Base-by-base conservation (phyloP, 2,113 vertebrate genomes). In the Pyxicephalus adspersus region DNA sequence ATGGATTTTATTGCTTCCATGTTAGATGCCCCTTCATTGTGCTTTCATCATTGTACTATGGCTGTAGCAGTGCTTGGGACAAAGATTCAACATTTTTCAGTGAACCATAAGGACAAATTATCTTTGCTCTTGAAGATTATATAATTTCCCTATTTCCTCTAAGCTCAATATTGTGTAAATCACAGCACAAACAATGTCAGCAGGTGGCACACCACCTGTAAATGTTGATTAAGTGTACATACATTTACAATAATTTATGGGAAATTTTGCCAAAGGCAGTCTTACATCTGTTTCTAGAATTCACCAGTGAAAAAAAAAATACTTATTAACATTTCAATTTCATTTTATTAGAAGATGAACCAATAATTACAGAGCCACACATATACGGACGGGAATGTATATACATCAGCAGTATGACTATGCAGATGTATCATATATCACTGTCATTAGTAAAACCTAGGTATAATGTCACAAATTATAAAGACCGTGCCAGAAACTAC, bases 151-250 rank as follows among this genome's bases (percentile, higher is more conserved):
- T 16, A 45, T 58, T 23, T 61, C 45, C 77, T 81, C 85, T 84
- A 86, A 85, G 79, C 85, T 89, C 83, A 87, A 86, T 85, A 74
- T 85, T 86, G 84, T 81, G 78, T 85, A 91, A 88, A 90, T 90
- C 87, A 88, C 80, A 88, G 85, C 81, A 84, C 87, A 85, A 83
- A 81, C 84, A 88, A 87, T 91, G 90, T 90, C 88, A 91, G 83
- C 86, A 92, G 89, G 89, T 85, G 85, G 87, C 84, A 85, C 80
- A 87, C 86, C 86, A 88, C 87, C 87, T 90, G 87, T 90, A 90
- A 66, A 66, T 83, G 86, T 83, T 90, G 90, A 89, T 91, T 90
- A 92, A 91, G 87, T 70, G 57, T 65, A 86, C 77, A 87, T 66
- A 66, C 80, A 75, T 86, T 85, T 77, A 85, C 38, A 86, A 88